Evolutionary conservation across 1,140 invertebrate species (phyloP).

Genomic region (Prorops nasuta): DNA sequence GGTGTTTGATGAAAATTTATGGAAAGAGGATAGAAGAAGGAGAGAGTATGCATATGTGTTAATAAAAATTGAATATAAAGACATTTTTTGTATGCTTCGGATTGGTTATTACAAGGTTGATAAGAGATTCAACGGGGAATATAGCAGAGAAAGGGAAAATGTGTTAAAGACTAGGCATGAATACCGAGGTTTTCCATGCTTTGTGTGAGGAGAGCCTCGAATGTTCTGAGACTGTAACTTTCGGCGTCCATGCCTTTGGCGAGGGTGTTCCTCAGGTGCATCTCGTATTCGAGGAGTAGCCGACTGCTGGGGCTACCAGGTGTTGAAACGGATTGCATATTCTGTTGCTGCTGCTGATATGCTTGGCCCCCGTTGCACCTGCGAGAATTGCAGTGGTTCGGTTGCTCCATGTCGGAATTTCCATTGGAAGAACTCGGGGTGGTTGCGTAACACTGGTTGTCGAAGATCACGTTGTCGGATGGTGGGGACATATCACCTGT

Average conservation of each 20-base stretch:
- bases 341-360: slow-evolving; percentile 57
- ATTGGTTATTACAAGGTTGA: too few relatives aligned
- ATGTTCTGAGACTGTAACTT: slow-evolving; percentile 90
- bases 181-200: slow-evolving; percentile 92
- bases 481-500: slow-evolving; percentile 79
- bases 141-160: too few relatives aligned
- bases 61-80: too few relatives aligned
- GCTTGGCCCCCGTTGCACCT: slow-evolving; percentile 49
- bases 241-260: slow-evolving; percentile 94
- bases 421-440: slow-evolving; percentile 88
- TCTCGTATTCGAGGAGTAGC: slow-evolving; percentile 89
- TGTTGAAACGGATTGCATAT: slow-evolving; percentile 63
- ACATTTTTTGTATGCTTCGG: too few relatives aligned
- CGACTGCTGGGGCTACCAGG: slow-evolving; percentile 84
- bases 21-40: too few relatives aligned
- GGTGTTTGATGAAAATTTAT: too few relatives aligned
- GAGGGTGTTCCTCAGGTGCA: slow-evolving; percentile 89
- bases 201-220: slow-evolving; percentile 87
- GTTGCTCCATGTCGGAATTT: slow-evolving; percentile 82
- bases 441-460: slow-evolving; percentile 91
- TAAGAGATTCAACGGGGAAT: too few relatives aligned
- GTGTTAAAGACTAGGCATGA: too few relatives aligned
- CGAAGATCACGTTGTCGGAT: slow-evolving; percentile 88
- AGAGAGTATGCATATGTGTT: too few relatives aligned
- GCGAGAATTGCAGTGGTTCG: slow-evolving; percentile 64